Evolutionary conservation across 2,888 invertebrate genomes (phyloP), one percentile per base, ranked within the genome.

Genomic region (Meteorus colon): DNA sequence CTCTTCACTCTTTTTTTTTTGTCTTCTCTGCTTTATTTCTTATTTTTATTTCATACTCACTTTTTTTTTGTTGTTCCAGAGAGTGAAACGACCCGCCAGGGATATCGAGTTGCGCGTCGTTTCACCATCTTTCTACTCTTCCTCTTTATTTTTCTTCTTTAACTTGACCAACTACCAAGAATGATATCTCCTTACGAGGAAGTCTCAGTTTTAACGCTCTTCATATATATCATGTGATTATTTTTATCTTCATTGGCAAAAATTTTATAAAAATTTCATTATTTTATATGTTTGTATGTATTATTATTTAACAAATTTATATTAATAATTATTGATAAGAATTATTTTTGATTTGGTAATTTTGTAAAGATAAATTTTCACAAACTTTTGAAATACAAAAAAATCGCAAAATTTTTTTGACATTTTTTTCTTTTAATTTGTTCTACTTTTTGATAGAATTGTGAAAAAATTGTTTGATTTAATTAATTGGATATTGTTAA

Each of bases 121-220:
- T 37, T 65, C 65, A 37, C 37, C 19, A 37, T 65, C 34, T 19
- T 19, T n/a, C 19, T 65, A 24, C 65, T 37, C 37, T 5, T 37
- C 55, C 19, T 8, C 55, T 19, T 19, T 55, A n/a, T 19, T 55
- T 19, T 29, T 65, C 73, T 19, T 55, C 65, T 63, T 73, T 62
- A 73, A 55, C 73, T 73, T 66, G 48, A 65, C 55, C 73, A 73
- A 63, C 65, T 74, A 73, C 76, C 51, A 63, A 62, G 76, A 76
- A 76, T 70, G 59, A 69, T 69, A 76, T 76, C 73, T 73, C 69
- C 73, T 76, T 76, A 76, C 73, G 69, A 60, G 76, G 76, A 76
- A 76, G 69, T 70, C 48, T 65, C 73, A 73, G 73, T 73, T 41
- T 67, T 45, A 55, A 55, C 19, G 1, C 55, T 6, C 55, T 8